Percentiles rank a stretch among this genome's conserved stretches.
These are phyloP conservation scores for Agrochola macilenta DNA, from an alignment of 2,888 invertebrate genomes.

Conservation along the genomic window DNA sequence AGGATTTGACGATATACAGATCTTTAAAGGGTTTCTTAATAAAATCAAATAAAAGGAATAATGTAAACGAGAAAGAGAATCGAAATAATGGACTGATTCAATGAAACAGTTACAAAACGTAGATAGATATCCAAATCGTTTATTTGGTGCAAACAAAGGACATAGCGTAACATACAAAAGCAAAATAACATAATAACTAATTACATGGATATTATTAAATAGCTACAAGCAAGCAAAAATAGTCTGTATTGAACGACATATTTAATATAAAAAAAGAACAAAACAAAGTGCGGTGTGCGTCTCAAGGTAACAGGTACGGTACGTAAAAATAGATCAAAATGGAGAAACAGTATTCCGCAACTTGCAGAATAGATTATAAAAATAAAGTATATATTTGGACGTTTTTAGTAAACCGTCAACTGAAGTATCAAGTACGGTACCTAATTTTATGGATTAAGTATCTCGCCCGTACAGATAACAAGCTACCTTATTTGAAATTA, in stretches of 20 bases:
- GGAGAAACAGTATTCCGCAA: neutral
- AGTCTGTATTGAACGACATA: neutral
- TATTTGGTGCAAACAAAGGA: neutral
- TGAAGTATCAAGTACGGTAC: neutral
- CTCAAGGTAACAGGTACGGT: neutral
- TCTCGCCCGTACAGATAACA: neutral
- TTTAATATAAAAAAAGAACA: no score
- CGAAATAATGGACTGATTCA: neutral
- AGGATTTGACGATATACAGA: neutral
- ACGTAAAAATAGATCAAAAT: neutral
- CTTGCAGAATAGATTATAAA: neutral
- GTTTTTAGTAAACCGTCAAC: no score
- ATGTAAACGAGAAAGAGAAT: neutral
- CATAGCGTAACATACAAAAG: no score
- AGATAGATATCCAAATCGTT: neutral
- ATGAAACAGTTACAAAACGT: neutral
- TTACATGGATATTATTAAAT: no score
- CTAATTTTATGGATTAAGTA: neutral
- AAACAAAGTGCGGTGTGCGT: neutral
- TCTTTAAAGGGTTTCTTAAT: neutral
- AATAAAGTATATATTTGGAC: neutral
- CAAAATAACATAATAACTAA: no score
- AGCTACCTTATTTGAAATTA: conserved; percentile 12
- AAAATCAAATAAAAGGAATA: neutral
- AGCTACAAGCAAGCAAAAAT: no score